phyloP scores from a whole-genome alignment of 2,888 invertebrate genomes.

The Lacanobia wlatinum region DNA sequence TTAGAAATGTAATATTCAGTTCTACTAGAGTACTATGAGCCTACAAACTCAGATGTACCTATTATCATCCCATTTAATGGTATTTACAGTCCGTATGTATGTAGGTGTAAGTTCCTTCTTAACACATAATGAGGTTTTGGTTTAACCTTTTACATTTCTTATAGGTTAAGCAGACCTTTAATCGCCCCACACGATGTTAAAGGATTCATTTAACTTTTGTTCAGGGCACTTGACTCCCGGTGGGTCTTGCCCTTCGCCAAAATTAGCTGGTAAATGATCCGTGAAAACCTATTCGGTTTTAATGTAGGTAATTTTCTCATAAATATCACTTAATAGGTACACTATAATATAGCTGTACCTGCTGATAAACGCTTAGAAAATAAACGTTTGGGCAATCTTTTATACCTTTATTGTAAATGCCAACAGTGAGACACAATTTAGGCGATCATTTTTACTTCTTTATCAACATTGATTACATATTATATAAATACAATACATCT shows the following conservation, averaged over 20 bases:
- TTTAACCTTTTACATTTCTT: conserved; percentile 38
- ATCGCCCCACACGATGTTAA: conserved; percentile 25
- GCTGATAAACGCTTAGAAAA: too few relatives aligned
- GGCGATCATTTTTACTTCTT: too few relatives aligned
- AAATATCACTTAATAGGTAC: conserved; percentile 20
- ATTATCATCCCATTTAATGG: conserved; percentile 7
- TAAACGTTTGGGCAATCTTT: too few relatives aligned
- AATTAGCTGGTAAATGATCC: conserved; percentile 58
- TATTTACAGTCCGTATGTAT: conserved; percentile 2
- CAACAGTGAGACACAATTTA: too few relatives aligned
- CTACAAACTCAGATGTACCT: not conserved
- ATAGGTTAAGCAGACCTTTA: conserved; percentile 43
- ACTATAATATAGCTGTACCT: too few relatives aligned
- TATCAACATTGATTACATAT: too few relatives aligned
- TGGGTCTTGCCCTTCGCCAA: conserved; percentile 35
- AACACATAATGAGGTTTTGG: conserved; percentile 1
- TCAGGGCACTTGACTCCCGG: conserved; percentile 46
- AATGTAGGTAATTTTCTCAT: conserved; percentile 40
- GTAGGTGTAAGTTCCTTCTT: not conserved
- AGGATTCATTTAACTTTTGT: conserved; percentile 54
- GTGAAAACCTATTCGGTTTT: conserved; percentile 47
- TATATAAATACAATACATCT: too few relatives aligned
- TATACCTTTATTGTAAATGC: too few relatives aligned
- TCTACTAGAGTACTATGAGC: not conserved
- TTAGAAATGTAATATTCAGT: not conserved